These are phyloP conservation scores for Noturus placidus DNA, from an alignment of 2,113 vertebrate genomes.

Conservation along the genomic window DNA sequence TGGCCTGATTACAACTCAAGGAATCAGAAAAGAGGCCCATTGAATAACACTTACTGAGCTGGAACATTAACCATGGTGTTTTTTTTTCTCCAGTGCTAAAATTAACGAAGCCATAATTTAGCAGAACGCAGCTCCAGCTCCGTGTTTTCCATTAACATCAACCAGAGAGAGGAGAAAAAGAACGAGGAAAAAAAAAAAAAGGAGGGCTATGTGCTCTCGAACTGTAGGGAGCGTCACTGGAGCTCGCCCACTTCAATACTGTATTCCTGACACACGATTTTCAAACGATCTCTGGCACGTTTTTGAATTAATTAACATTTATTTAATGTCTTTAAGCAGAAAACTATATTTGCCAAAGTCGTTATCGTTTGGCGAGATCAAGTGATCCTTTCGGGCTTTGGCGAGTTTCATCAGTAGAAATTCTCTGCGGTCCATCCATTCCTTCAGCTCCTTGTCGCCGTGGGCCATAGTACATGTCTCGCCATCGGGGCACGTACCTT, in stretches of 20 bases:
- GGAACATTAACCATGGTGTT: constrained; percentile 50
- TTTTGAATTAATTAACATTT: constrained; percentile 61
- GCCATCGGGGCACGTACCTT: constrained; percentile 83
- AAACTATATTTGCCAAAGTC: constrained; percentile 99
- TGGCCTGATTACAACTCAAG: constrained; percentile 13
- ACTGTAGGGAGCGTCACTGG: constrained; percentile 35
- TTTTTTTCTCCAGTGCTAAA: constrained; percentile 50
- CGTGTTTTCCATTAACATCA: constrained; percentile 58
- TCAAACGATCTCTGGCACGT: constrained; percentile 46
- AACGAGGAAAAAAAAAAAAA: background rate
- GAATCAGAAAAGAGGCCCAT: constrained; percentile 21
- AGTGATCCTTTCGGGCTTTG: constrained; percentile 96
- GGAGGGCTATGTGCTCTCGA: constrained; percentile 43
- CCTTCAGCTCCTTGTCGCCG: constrained; percentile 87
- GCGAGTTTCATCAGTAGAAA: constrained; percentile 94
- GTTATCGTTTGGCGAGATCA: constrained; percentile 98
- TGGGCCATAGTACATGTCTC: constrained; percentile 90
- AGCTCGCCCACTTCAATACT: constrained; percentile 54
- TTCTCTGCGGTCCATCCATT: constrained; percentile 91
- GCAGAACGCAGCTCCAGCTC: constrained; percentile 48
- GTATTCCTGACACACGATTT: constrained; percentile 51
- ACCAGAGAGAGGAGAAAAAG: constrained; percentile 44
- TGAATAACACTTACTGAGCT: constrained; percentile 49
- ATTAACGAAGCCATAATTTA: constrained; percentile 58
- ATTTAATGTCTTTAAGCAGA: constrained; percentile 99